Evolutionary conservation across 2,888 invertebrate species (phyloP).

Genomic region (Pyrocoelia pectoralis): DNA sequence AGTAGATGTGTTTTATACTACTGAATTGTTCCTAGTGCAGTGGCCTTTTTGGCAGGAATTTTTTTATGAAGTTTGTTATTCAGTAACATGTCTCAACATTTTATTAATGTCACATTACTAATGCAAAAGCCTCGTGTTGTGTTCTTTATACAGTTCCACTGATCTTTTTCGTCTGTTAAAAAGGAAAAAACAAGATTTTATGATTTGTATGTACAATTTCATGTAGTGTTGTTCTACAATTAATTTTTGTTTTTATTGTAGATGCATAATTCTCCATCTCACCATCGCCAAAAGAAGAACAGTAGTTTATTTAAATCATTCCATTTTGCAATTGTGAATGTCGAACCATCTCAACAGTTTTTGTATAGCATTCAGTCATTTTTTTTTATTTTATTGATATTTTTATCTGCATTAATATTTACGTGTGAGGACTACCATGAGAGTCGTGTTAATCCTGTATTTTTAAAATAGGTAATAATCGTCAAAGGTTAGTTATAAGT

Average conservation of each 20-base stretch:
- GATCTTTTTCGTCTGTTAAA: too few relatives aligned
- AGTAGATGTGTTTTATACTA: too few relatives aligned
- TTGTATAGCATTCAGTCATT: constrained; percentile 7
- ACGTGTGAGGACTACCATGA: constrained; percentile 7
- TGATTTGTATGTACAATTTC: too few relatives aligned
- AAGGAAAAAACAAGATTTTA: too few relatives aligned
- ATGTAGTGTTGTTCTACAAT: not conserved
- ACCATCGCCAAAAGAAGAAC: constrained; percentile 18
- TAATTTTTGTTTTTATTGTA: constrained; percentile 1
- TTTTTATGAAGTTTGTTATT: too few relatives aligned
- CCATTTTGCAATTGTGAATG: constrained; percentile 27
- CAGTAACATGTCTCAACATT: too few relatives aligned
- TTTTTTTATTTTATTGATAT: constrained; percentile 24
- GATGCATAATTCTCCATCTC: constrained; percentile 23
- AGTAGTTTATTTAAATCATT: constrained; percentile 31
- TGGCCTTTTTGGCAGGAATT: too few relatives aligned
- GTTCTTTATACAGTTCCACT: too few relatives aligned
- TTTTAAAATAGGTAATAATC: constrained; percentile 20
- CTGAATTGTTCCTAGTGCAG: too few relatives aligned
- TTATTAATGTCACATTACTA: too few relatives aligned
- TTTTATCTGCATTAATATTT: constrained; percentile 17
- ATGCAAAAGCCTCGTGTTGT: too few relatives aligned
- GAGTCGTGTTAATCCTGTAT: constrained; percentile 11
- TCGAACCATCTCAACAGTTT: constrained; percentile 1
- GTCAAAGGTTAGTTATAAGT: constrained; percentile 17